These are phyloP conservation scores for Drosophila mojavensis DNA, from an alignment of 1,140 invertebrate genomes.

Conservation along the genomic window DNA sequence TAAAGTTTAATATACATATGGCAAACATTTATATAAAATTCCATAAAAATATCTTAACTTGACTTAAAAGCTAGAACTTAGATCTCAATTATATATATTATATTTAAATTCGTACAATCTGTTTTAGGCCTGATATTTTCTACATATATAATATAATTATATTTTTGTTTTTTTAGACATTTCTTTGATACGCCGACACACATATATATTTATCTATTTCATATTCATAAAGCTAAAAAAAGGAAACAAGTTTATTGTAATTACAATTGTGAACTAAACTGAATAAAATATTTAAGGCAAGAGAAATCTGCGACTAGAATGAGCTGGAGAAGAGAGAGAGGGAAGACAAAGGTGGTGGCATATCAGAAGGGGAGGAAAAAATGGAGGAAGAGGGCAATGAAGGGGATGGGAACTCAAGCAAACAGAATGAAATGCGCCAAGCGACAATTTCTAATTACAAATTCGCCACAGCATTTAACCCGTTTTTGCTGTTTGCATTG, in stretches of 20 bases:
- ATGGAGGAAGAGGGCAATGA: too few species aligned
- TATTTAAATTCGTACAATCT: too few species aligned
- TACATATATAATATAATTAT: too few species aligned
- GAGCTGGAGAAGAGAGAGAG: not conserved
- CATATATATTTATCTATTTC: not conserved
- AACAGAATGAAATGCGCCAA: conserved; percentile 76
- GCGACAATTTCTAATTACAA: conserved; percentile 83
- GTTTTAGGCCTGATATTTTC: too few species aligned
- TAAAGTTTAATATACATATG: too few species aligned
- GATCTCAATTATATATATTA: too few species aligned
- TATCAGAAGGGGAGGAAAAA: not conserved
- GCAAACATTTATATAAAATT: too few species aligned
- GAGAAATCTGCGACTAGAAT: conserved; percentile 53
- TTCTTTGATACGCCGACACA: too few species aligned
- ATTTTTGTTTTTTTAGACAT: too few species aligned
- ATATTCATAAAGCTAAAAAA: not conserved
- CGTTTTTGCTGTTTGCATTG: conserved; percentile 71
- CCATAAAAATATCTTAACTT: too few species aligned
- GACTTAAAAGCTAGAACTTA: too few species aligned
- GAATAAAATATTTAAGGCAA: conserved; percentile 67
- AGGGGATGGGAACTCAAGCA: conserved; percentile 49
- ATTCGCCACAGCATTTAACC: conserved; percentile 81
- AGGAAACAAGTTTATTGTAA: conserved; percentile 11
- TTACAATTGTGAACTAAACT: conserved; percentile 50
- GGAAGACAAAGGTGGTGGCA: not conserved